phyloP scores from a whole-genome alignment of 2,888 invertebrate genomes.

The Nematopogon swammerdamellus region DNA sequence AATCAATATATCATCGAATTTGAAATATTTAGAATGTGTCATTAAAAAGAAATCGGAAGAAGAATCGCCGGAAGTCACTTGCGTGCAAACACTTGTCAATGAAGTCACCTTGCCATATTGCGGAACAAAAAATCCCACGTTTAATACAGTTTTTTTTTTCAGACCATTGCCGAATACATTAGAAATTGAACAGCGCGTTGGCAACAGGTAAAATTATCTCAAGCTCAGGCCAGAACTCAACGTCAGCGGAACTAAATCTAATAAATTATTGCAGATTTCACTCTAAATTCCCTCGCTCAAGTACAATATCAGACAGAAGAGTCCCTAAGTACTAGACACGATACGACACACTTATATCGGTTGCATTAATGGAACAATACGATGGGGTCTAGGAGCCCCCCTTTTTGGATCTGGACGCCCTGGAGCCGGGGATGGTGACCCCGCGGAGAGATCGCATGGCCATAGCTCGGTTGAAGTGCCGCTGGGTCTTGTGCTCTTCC shows the following conservation, averaged over 20 bases:
- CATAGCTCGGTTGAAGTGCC: conserved; percentile 87
- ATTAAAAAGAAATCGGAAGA: too few relatives aligned
- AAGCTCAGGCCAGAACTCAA: not conserved
- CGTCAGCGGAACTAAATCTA: not conserved
- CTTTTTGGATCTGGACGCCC: conserved; percentile 35
- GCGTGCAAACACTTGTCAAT: too few relatives aligned
- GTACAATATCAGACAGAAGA: not conserved
- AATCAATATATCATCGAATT: too few relatives aligned
- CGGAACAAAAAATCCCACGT: too few relatives aligned
- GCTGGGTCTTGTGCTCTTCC: conserved; percentile 66
- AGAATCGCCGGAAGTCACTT: too few relatives aligned
- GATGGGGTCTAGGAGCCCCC: conserved; percentile 29
- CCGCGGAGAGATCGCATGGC: conserved; percentile 80
- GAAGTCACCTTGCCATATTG: too few relatives aligned
- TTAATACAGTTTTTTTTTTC: too few relatives aligned
- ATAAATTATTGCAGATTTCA: not conserved
- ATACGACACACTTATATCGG: not conserved
- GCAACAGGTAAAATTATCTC: too few relatives aligned
- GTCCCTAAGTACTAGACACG: not conserved
- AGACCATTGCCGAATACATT: too few relatives aligned
- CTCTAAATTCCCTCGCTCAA: not conserved
- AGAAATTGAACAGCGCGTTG: too few relatives aligned
- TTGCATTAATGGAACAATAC: not conserved
- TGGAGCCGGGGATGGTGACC: conserved; percentile 33
- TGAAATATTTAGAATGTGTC: too few relatives aligned